Evolutionary conservation across 2,113 vertebrate genomes (phyloP), one percentile per base, ranked within the genome.

Genomic region (Xiphophorus maculatus): DNA sequence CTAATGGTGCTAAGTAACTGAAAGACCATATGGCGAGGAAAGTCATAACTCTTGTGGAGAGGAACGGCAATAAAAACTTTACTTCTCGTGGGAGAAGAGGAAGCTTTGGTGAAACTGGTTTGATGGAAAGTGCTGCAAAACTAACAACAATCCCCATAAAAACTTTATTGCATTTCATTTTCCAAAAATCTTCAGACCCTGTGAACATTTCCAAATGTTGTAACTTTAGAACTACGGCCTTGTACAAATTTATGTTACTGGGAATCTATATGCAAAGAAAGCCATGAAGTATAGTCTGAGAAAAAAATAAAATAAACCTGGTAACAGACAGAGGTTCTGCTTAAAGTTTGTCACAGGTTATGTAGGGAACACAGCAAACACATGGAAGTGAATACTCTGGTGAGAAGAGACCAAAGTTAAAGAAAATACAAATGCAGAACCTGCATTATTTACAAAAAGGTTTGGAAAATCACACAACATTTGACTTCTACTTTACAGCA

Each of bases 1-100:
- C 44, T 87, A 83, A 88, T 90, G 76, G 83, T 63, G 70, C 66
- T 54, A 77, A 80, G 60, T 78, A 68, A 86, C 66, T 77, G 68
- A 80, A 74, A 63, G 54, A 80, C 58, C 81, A 81, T 67, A 66
- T 67, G 74, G 68, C 13, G 71, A 19, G 69, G 66, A 78, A 72
- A 84, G 78, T 37, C 58, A 51, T 79, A 77, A 83, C 48, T 85
- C 79, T 82, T 27, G 19, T 30, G 48, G n/a, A 32, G 44, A 40
- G 58, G 15, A 22, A 10, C 28, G 33, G 19, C 64, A 73, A 82
- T 82, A 75, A 84, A 84, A 73, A 22, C 64, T 40, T 44, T 42
- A 76, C 51, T 58, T 80, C 80, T 81, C 78, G 14, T 63, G 74
- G 73, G 79, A 85, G 17, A 84, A 64, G 44, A 66, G 76, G 69